phyloP scores from a whole-genome alignment of 1,140 invertebrate genomes.

The Ceratoteleas bidentatus region DNA sequence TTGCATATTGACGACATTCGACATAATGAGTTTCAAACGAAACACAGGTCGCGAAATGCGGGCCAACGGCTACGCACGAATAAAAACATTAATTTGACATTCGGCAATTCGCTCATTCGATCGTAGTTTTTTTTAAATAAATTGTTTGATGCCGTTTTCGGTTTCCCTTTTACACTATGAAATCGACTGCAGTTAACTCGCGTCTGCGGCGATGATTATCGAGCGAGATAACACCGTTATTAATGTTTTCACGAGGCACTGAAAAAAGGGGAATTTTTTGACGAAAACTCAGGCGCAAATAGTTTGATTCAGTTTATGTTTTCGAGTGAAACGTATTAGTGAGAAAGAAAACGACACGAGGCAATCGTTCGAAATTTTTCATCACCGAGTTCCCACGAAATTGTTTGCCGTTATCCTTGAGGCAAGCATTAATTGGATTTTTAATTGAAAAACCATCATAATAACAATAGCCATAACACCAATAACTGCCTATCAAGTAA shows the following conservation, averaged over 20 bases:
- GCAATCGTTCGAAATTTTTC: constrained; percentile 41
- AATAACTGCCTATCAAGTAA: constrained; percentile 50
- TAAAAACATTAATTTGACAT: background rate
- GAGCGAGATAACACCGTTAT: background rate
- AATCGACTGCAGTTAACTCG: no score
- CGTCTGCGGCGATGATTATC: background rate
- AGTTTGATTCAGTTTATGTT: constrained; percentile 32
- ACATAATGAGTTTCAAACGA: background rate
- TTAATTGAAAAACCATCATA: constrained; percentile 54
- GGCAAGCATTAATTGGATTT: constrained; percentile 56
- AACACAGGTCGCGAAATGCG: background rate
- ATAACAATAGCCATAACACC: constrained; percentile 49
- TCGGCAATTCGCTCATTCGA: background rate
- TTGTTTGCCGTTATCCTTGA: constrained; percentile 46
- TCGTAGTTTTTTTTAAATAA: no score
- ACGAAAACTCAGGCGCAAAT: constrained; percentile 6
- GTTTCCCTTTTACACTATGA: no score
- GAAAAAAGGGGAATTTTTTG: background rate
- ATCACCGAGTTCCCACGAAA: constrained; percentile 40
- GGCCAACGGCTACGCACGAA: background rate
- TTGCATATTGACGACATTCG: background rate
- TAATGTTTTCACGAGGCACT: background rate
- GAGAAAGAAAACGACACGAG: constrained; percentile 16
- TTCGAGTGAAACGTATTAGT: constrained; percentile 25
- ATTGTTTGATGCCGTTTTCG: no score